Conservation (phyloP, 2,113 vertebrate species). For the Stictonetta naevosa region DNA sequence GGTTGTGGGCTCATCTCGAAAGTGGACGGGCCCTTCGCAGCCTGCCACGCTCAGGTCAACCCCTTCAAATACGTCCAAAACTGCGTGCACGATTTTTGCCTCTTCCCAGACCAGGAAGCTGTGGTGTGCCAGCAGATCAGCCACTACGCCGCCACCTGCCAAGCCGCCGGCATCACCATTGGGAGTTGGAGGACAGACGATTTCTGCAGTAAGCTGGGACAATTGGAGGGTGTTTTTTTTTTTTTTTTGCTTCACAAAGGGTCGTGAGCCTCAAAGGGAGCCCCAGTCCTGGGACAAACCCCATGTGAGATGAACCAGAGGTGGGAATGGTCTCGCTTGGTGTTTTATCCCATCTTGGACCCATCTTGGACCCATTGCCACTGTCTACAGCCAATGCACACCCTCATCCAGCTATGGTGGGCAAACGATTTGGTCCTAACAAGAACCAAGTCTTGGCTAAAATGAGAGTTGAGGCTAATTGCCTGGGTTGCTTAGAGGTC, state of each 20-base stretch:
- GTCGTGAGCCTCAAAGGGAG: neutral
- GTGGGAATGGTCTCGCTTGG: fast-evolving
- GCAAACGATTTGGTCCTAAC: neutral
- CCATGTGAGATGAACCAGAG: fast-evolving
- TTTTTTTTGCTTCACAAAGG: fast-evolving
- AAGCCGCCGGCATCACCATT: neutral
- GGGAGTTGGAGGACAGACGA: neutral
- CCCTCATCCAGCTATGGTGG: fast-evolving
- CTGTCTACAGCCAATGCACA: neutral
- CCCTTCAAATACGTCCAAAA: neutral
- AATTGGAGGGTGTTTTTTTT: fast-evolving
- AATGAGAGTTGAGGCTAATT: fast-evolving
- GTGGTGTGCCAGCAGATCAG: neutral
- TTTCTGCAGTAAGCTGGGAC: slow-evolving; percentile 31
- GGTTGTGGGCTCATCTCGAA: slow-evolving; percentile 45
- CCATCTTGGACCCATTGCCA: neutral
- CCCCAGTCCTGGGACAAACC: fast-evolving
- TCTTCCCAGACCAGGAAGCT: neutral
- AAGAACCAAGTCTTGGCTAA: neutral
- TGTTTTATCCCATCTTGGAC: neutral
- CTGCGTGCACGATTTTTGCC: neutral
- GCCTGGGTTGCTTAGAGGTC: neutral
- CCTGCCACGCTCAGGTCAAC: neutral
- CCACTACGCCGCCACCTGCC: neutral
- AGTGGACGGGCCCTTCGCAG: neutral